Percentiles rank a stretch among this genome's conserved stretches.
These are phyloP conservation scores for Auanema freiburgensis DNA, from an alignment of 2,888 invertebrate species.

Conservation along the genomic window DNA sequence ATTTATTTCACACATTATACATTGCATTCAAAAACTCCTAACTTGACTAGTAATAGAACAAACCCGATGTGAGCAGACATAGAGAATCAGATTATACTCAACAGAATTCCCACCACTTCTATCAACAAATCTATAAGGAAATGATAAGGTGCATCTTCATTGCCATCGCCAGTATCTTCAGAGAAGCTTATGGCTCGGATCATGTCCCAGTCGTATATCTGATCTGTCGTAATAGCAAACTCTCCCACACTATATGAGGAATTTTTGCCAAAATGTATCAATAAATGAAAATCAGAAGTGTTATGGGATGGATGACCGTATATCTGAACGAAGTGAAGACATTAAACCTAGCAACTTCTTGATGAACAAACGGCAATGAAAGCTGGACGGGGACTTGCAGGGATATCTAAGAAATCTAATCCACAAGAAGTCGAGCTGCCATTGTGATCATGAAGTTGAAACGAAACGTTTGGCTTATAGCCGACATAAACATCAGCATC, in stretches of 20 bases:
- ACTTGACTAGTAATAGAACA: too few relatives aligned
- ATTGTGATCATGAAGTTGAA: conserved; percentile 5
- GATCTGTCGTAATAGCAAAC: conserved; percentile 2
- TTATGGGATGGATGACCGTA: conserved; percentile 16
- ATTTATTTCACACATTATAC: too few relatives aligned
- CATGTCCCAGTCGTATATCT: conserved; percentile 11
- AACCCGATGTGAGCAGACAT: too few relatives aligned
- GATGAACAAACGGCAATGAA: conserved; percentile 9
- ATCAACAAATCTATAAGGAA: too few relatives aligned
- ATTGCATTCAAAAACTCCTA: too few relatives aligned
- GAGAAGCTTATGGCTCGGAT: too few relatives aligned
- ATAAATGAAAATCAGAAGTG: conserved; percentile 4
- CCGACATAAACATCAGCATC: conserved; percentile 12
- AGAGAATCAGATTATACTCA: too few relatives aligned
- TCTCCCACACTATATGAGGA: conserved; percentile 12
- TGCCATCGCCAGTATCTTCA: too few relatives aligned
- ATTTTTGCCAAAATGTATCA: conserved; percentile 13
- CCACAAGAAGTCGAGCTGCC: conserved; percentile 15
- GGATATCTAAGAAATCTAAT: conserved; percentile 13
- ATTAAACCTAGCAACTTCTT: too few relatives aligned
- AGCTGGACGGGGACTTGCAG: conserved; percentile 4
- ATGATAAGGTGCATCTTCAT: too few relatives aligned
- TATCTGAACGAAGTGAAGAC: conserved; percentile 3
- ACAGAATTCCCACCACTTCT: too few relatives aligned
- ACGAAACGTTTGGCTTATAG: conserved; percentile 1